A percentile compares a stretch with the other conserved stretches of the same genome.
Conservation (phyloP, 2,113 vertebrate species). For the Sebastes schlegelii region DNA sequence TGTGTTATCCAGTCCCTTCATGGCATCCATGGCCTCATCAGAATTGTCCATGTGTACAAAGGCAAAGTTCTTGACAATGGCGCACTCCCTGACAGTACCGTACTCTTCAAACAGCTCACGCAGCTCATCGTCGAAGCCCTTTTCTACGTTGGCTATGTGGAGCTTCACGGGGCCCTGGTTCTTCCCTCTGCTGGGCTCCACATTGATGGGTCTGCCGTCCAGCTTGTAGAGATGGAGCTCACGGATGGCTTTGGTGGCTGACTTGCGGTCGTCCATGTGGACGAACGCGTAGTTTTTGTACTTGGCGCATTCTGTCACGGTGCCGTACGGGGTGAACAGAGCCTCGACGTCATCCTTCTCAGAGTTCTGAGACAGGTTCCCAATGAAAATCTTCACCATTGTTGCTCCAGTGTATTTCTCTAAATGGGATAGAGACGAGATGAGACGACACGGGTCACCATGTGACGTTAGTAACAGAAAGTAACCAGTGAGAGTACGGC, state of each 20-base stretch:
- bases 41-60: conserved; percentile 86
- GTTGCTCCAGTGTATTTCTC: conserved; percentile 18
- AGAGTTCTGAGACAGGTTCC: conserved; percentile 83
- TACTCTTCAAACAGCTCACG: conserved; percentile 85
- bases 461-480: not conserved
- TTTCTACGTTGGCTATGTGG: conserved; percentile 85
- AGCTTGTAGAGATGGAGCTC: conserved; percentile 83
- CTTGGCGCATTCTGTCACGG: conserved; percentile 86
- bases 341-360: conserved; percentile 83
- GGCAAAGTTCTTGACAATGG: conserved; percentile 87
- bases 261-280: conserved; percentile 87
- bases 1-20: conserved; percentile 83
- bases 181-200: conserved; percentile 85
- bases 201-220: conserved; percentile 85
- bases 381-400: conserved; percentile 89
- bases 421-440: not conserved
- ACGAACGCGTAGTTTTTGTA: conserved; percentile 89
- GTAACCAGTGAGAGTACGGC: not conserved
- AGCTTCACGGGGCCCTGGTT: conserved; percentile 84
- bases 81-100: conserved; percentile 83
- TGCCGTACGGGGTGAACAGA: conserved; percentile 82
- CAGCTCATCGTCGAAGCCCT: conserved; percentile 82
- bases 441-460: not conserved
- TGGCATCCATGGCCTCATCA: conserved; percentile 86
- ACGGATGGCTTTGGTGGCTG: conserved; percentile 85